Evolutionary conservation across 2,113 vertebrate genomes (phyloP), one percentile per base, ranked within the genome.

Genomic region (Leptobrachium leishanense): DNA sequence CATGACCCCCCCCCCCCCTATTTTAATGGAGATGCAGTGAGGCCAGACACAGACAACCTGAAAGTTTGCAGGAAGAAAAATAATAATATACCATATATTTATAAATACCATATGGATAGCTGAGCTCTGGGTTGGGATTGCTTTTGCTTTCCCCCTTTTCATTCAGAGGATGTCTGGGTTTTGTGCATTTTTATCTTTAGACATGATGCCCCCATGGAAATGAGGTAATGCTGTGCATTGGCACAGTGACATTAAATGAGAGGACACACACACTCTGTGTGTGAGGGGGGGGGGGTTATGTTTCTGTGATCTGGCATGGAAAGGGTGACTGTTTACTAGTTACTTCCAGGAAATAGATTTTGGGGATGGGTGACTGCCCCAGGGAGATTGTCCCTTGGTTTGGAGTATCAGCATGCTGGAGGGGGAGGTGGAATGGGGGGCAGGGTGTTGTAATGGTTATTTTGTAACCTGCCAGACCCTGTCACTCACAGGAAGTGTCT

Each of bases 191-290:
- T 54, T 68, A 72, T 15, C 68, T 65, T 10, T 68, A 5, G 66
- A 50, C 53, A 53, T 13, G 7, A 62, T n/a, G 64, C 50, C 9
- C 66, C 69, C 43, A 6, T 65, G 46, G 77, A 43, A 64, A 73
- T 79, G 77, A 79, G 69, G 77, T 79, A 72, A 79, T 79, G 59
- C 59, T 44, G 69, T 54, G 39, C 76, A 42, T 72, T 79, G 77
- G 77, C 77, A 79, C 62, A 54, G 44, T 55, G 46, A 66, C 62
- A 72, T 55, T 50, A 15, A 43, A 44, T 15, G 55, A 40, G 41
- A 43, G 57, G 57, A 74, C 40, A 50, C 64, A 55, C 74, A 44
- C 54, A 66, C 42, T n/a, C n/a, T n/a, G n/a, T n/a, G n/a, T n/a
- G n/a, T n/a, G n/a, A 2, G 74, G 63, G 75, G 65, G n/a, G 20